These are phyloP conservation scores for Danionella dracula DNA, from an alignment of 2,797 vertebrate species.

Conservation along the genomic window DNA sequence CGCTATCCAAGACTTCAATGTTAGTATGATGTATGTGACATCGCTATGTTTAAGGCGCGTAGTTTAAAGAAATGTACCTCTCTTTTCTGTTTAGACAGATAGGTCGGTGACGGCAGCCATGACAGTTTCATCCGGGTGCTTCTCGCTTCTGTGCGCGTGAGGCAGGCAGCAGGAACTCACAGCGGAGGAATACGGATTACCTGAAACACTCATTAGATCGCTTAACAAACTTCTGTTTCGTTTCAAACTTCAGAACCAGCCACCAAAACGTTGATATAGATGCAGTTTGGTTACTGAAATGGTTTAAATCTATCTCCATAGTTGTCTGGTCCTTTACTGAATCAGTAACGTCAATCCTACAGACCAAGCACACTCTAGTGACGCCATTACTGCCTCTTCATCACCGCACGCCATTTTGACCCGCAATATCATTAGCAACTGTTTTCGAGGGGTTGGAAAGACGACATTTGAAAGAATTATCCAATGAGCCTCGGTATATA, in stretches of 20 bases:
- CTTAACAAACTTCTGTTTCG: neutral
- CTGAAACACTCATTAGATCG: slow-evolving; percentile 45
- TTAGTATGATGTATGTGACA: slow-evolving; percentile 13
- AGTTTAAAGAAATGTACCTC: slow-evolving; percentile 69
- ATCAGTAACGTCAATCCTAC: too few relatives aligned
- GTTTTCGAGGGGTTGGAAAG: neutral
- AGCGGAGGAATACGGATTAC: slow-evolving; percentile 70
- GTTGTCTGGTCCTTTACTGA: too few relatives aligned
- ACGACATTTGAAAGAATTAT: too few relatives aligned
- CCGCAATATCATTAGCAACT: neutral
- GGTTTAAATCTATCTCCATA: too few relatives aligned
- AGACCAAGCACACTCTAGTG: slow-evolving; percentile 10
- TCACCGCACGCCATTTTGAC: slow-evolving; percentile 43
- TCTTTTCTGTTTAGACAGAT: slow-evolving; percentile 70
- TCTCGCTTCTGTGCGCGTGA: slow-evolving; percentile 43
- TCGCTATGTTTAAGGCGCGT: slow-evolving; percentile 25
- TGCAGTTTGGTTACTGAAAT: slow-evolving; percentile 39
- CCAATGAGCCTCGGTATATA: too few relatives aligned
- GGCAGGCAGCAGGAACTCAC: slow-evolving; percentile 43
- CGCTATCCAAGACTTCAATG: neutral
- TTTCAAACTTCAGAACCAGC: neutral
- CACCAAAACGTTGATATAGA: slow-evolving; percentile 10
- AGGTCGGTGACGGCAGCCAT: slow-evolving; percentile 88
- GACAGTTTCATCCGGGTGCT: slow-evolving; percentile 90
- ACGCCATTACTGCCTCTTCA: slow-evolving; percentile 44